A percentile compares a stretch with the other conserved stretches of the same genome.
Evolutionary conservation across 1,140 invertebrate genomes (phyloP).

Genomic region (Triops cancriformis): DNA sequence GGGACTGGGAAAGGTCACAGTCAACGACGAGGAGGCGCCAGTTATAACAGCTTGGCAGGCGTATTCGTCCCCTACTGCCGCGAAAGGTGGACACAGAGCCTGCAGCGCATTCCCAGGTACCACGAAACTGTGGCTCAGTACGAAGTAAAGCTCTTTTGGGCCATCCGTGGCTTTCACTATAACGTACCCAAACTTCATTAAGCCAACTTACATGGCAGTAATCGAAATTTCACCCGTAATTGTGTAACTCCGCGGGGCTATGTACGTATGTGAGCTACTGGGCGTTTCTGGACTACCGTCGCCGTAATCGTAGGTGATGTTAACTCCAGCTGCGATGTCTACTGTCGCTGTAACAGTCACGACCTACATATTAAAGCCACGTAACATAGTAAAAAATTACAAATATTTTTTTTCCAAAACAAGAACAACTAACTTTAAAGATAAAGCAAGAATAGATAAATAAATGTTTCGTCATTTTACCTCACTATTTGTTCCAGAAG

Average conservation of each 20-base stretch:
- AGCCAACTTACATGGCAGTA: background rate
- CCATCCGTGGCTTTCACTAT: background rate
- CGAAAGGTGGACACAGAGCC: conserved; percentile 11
- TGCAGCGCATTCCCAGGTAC: background rate
- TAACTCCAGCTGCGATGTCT: background rate
- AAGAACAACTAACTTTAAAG: too few relatives aligned
- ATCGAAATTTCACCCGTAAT: background rate
- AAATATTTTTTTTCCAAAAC: too few relatives aligned
- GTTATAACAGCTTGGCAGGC: background rate
- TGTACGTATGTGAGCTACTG: background rate
- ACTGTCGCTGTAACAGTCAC: background rate
- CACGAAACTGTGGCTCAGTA: background rate
- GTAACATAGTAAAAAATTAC: too few relatives aligned
- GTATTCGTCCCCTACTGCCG: background rate
- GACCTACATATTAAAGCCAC: too few relatives aligned
- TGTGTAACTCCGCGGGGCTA: background rate
- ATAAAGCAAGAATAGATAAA: background rate
- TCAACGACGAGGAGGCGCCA: background rate
- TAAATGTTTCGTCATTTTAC: background rate
- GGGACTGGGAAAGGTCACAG: background rate
- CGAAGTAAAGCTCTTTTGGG: background rate
- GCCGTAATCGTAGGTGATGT: background rate
- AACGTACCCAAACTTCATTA: background rate
- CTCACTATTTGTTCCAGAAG: background rate
- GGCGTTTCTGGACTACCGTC: background rate